Evolutionary conservation across 2,888 invertebrate species (phyloP), one percentile per base, ranked within the genome.

Genomic region (Seira sanloemensis): DNA sequence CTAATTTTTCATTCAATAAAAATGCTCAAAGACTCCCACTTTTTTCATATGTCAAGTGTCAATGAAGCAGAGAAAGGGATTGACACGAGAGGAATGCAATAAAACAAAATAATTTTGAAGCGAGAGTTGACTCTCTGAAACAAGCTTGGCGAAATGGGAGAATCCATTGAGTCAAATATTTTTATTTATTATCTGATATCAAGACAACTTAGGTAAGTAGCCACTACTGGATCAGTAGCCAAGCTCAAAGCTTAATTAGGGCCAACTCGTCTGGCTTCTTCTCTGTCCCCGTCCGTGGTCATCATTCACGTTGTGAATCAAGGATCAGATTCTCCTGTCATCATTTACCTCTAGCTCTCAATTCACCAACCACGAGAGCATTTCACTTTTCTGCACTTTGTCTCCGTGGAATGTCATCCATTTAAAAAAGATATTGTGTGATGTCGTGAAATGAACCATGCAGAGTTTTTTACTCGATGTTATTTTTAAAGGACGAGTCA

Each of bases 1-100:
- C 58, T 58, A 58, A 58, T 58, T 58, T 58, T 58, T 58, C 58
- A 58, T 58, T 58, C 58, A 58, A 58, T 58, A 58, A 58, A 58
- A 37, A 37, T n/a, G n/a, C n/a, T n/a, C n/a, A n/a, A 58, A 58
- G n/a, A 16, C 58, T 58, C 58, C 7, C 9, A 18, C 4, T 58
- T 58, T n/a, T 58, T n/a, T 58, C 18, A 58, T 18, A n/a, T 58
- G 58, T 58, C 58, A 58, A 58, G 58, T 58, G 58, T 58, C 58
- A 58, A 58, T 58, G 58, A 58, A 58, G n/a, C 58, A 18, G 9
- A 58, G 58, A 58, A 58, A 58, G 18, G 58, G 58, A 58, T 58
- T 58, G 58, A 58, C 58, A 58, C 58, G 58, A 58, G 58, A 58
- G n/a, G n/a, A 58, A 58, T 58, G 58, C 58, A 58, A 58, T 58